These are phyloP conservation scores for Myotis planiceps DNA, from an alignment of 2,797 vertebrate species.

Conservation along the genomic window DNA sequence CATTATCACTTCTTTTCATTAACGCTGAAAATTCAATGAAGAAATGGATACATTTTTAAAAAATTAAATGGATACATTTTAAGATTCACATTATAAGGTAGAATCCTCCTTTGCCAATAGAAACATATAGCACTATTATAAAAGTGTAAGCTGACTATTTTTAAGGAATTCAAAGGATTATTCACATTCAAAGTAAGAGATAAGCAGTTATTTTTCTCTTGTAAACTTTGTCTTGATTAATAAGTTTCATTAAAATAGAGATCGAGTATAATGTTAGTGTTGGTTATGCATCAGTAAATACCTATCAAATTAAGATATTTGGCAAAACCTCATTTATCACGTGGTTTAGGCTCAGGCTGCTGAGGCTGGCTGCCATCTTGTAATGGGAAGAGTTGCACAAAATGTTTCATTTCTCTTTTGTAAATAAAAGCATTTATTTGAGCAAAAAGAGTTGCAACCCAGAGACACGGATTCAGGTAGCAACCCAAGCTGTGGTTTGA, in stretches of 20 bases:
- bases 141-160: background rate
- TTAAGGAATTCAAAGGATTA: background rate
- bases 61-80: background rate
- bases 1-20: background rate
- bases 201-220: background rate
- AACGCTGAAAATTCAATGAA: background rate
- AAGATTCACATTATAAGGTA: background rate
- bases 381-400: background rate
- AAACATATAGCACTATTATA: background rate
- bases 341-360: background rate
- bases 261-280: background rate
- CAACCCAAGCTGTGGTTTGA: background rate
- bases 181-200: background rate
- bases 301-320: background rate
- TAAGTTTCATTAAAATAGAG: constrained; percentile 1
- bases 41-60: background rate
- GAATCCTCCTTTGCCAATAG: background rate
- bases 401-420: background rate
- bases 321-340: background rate
- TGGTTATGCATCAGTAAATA: background rate
- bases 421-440: background rate
- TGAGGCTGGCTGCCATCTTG: background rate
- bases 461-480: background rate
- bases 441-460: background rate
- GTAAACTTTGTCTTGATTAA: background rate